These are phyloP conservation scores for Tuberolachnus salignus DNA, from an alignment of 2,888 invertebrate genomes.

Conservation along the genomic window DNA sequence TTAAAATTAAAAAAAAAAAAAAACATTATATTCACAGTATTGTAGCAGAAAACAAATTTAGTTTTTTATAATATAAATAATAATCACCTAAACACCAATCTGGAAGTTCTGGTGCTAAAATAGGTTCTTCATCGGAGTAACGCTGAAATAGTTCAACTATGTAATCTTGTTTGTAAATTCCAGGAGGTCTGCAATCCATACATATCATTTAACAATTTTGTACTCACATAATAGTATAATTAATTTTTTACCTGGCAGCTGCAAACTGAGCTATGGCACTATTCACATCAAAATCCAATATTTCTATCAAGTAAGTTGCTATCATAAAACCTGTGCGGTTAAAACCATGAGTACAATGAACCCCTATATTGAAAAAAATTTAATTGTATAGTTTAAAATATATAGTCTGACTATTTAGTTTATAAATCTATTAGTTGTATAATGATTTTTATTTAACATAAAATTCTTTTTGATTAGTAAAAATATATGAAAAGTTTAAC, in stretches of 20 bases:
- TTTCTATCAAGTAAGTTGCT: constrained; percentile 86
- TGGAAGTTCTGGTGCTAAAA: constrained; percentile 75
- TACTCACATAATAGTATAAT: constrained; percentile 22
- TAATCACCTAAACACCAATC: constrained; percentile 79
- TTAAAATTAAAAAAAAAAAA: no score
- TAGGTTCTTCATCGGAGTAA: constrained; percentile 63
- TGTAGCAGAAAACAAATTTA: neutral
- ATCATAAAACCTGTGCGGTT: constrained; percentile 97
- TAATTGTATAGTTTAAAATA: neutral
- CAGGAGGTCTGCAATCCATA: constrained; percentile 76
- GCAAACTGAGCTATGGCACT: constrained; percentile 82
- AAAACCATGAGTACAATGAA: constrained; percentile 98
- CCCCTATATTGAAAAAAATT: no score
- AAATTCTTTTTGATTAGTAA: no score
- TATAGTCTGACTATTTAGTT: neutral
- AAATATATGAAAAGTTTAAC: no score
- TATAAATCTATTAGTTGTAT: no score
- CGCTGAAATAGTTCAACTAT: constrained; percentile 82
- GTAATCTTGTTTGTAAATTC: constrained; percentile 98
- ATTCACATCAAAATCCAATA: constrained; percentile 81
- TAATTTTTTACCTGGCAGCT: constrained; percentile 66
- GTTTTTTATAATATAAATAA: neutral
- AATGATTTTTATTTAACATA: no score
- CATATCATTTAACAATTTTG: constrained; percentile 40
- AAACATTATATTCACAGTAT: no score